Evolutionary conservation across 2,888 invertebrate genomes (phyloP).

Genomic region (Apomyelois bistriatella): DNA sequence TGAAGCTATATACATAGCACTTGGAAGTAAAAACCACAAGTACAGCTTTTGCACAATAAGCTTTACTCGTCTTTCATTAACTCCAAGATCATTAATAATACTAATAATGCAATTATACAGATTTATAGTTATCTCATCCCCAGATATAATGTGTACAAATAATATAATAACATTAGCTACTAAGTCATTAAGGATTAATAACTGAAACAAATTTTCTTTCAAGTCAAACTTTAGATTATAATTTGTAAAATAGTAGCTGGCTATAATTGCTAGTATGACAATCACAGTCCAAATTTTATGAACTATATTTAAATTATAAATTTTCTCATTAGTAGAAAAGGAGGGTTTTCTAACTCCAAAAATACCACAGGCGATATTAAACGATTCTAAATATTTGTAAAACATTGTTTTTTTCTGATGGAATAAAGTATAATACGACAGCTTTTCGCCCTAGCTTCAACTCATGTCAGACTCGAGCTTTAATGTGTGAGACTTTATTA

Average conservation of each 20-base stretch:
- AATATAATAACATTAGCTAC: constrained; percentile 31
- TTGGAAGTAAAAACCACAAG: constrained; percentile 31
- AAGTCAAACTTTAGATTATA: constrained; percentile 23
- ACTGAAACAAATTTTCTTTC: constrained; percentile 30
- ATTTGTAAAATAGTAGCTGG: constrained; percentile 22
- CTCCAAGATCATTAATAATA: constrained; percentile 26
- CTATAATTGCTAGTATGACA: constrained; percentile 23
- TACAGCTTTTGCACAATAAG: constrained; percentile 40
- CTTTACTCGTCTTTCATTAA: constrained; percentile 27
- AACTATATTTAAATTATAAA: constrained; percentile 13
- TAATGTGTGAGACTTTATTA: too few species aligned
- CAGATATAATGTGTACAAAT: constrained; percentile 26
- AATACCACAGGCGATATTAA: constrained; percentile 29
- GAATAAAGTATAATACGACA: too few species aligned
- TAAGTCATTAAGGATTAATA: constrained; percentile 35
- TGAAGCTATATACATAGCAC: constrained; percentile 24
- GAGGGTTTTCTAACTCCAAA: constrained; percentile 41
- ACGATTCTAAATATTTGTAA: constrained; percentile 34
- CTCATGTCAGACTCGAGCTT: too few species aligned
- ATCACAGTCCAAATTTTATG: constrained; percentile 33
- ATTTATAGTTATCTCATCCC: constrained; percentile 24
- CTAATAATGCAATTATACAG: constrained; percentile 31
- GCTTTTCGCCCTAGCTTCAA: too few species aligned
- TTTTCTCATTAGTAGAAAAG: constrained; percentile 10
- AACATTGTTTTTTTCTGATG: constrained; percentile 29